These are phyloP conservation scores for Chamaetylas fuelleborni DNA, from an alignment of 2,113 vertebrate genomes.

Conservation along the genomic window DNA sequence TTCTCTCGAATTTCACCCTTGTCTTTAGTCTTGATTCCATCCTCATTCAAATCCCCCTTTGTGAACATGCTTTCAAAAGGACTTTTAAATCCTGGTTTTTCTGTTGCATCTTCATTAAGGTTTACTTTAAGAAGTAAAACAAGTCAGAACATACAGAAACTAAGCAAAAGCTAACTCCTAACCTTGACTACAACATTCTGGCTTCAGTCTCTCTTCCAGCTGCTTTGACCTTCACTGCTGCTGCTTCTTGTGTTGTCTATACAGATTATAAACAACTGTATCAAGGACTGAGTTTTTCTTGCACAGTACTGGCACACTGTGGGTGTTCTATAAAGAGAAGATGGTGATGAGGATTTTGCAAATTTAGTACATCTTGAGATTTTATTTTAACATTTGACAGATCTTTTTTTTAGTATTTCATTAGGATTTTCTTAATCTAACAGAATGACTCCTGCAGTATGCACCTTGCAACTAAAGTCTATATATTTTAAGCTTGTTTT, in stretches of 20 bases:
- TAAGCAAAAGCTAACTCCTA: neutral
- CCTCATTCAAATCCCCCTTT: neutral
- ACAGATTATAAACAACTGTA: neutral
- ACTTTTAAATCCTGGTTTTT: neutral
- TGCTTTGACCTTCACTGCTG: neutral
- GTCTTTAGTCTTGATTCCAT: neutral
- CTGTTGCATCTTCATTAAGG: neutral
- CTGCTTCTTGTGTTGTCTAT: neutral
- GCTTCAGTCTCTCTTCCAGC: neutral
- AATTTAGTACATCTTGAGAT: neutral
- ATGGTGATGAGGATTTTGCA: neutral
- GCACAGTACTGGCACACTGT: neutral
- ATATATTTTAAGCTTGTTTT: neutral
- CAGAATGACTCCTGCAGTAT: neutral
- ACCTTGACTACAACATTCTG: neutral
- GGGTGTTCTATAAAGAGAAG: conserved; percentile 2
- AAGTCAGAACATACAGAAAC: neutral
- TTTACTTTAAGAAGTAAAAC: neutral
- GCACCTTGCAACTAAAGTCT: neutral
- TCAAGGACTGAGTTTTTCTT: neutral
- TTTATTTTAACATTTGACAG: neutral
- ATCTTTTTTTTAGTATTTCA: neutral
- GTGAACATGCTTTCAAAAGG: neutral
- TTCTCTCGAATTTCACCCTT: neutral
- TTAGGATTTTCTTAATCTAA: neutral